Percentiles rank a stretch among this genome's conserved stretches.
Conservation (phyloP, 2,888 invertebrate genomes). For the Hypomecis atomaria region DNA sequence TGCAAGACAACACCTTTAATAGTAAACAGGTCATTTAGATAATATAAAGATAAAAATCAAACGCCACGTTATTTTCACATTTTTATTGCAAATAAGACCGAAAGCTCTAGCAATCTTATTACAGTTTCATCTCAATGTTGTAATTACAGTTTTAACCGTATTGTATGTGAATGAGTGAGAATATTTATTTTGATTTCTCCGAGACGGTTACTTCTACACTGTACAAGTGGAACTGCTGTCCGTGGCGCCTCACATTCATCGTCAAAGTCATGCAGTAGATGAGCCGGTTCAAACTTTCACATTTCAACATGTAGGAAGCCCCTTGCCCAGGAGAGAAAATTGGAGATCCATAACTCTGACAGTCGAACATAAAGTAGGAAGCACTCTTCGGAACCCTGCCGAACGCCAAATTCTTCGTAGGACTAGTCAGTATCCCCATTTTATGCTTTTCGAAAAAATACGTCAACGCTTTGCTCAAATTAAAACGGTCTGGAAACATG, state of each 20-base stretch:
- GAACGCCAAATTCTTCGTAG: conserved; percentile 81
- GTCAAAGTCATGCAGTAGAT: conserved; percentile 87
- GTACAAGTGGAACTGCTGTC: conserved; percentile 82
- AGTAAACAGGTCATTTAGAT: too few relatives aligned
- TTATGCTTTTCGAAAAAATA: conserved; percentile 84
- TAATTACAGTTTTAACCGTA: neutral
- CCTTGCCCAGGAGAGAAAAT: conserved; percentile 85
- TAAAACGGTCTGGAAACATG: conserved; percentile 82
- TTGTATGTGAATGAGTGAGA: neutral
- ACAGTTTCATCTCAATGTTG: neutral
- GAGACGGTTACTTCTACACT: conserved; percentile 55
- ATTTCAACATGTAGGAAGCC: conserved; percentile 85
- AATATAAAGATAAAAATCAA: neutral
- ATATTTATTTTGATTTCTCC: conserved; percentile 65
- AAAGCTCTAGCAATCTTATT: neutral
- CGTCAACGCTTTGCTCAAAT: conserved; percentile 85
- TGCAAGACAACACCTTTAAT: too few relatives aligned
- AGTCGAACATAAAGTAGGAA: conserved; percentile 89
- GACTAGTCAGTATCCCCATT: conserved; percentile 83
- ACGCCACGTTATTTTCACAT: neutral
- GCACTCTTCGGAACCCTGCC: conserved; percentile 66
- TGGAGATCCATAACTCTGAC: conserved; percentile 85
- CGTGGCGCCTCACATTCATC: conserved; percentile 82
- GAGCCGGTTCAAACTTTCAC: conserved; percentile 84
- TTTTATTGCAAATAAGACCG: conserved; percentile 3